A percentile compares a stretch with the other conserved stretches of the same genome.
These are phyloP conservation scores for Aselliscus stoliczkanus DNA, from an alignment of 2,797 vertebrate genomes.

Conservation along the genomic window DNA sequence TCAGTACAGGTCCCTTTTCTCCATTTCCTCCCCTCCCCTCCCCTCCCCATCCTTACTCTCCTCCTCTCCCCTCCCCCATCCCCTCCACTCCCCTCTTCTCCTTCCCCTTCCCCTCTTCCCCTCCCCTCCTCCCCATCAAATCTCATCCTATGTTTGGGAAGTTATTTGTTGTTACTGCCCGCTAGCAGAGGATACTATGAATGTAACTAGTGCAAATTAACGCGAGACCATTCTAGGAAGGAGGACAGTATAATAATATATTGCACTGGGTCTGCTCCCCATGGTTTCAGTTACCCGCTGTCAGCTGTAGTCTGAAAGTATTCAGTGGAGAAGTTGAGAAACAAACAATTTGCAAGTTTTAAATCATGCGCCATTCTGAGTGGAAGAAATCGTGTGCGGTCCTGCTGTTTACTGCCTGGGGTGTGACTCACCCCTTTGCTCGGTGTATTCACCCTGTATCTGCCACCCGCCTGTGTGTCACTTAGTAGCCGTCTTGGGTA, in stretches of 20 bases:
- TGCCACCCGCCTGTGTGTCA: too few species aligned
- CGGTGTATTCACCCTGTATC: too few species aligned
- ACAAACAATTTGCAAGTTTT: background rate
- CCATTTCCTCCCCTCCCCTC: background rate
- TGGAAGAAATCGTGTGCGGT: too few species aligned
- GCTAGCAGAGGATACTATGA: background rate
- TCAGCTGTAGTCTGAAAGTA: background rate
- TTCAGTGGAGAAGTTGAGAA: background rate
- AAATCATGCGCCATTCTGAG: too few species aligned
- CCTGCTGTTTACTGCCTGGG: too few species aligned
- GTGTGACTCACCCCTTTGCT: too few species aligned
- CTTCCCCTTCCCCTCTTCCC: too few species aligned
- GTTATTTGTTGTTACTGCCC: background rate
- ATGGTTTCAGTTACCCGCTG: too few species aligned
- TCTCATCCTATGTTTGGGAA: background rate
- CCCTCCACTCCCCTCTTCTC: too few species aligned
- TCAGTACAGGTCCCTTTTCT: background rate
- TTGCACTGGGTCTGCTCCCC: background rate
- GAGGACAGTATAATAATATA: background rate
- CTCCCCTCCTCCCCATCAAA: background rate
- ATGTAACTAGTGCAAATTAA: background rate
- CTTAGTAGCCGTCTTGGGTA: too few species aligned
- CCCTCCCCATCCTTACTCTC: too few species aligned
- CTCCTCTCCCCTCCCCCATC: accelerated
- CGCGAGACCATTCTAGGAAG: background rate